These are phyloP conservation scores for Cremastinae sp. DNA, from an alignment of 2,888 invertebrate genomes.

Conservation along the genomic window DNA sequence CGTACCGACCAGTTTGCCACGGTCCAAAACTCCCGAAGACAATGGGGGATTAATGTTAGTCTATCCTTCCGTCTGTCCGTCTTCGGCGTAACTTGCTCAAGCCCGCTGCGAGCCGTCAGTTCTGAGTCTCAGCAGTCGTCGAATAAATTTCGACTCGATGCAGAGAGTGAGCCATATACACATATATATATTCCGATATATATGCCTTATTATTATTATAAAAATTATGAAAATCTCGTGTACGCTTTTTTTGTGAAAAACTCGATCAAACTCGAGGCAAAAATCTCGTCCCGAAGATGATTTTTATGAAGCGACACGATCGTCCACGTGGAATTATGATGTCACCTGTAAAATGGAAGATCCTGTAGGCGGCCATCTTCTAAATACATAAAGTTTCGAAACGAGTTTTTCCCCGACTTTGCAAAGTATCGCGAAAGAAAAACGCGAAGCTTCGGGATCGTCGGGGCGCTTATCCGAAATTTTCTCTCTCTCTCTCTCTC, in stretches of 20 bases:
- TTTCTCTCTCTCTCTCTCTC: constrained; percentile 22
- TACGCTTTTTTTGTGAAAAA: too few relatives aligned
- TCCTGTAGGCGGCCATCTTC: not conserved
- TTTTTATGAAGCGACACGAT: not conserved
- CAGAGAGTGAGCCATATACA: constrained; percentile 4
- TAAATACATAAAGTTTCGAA: constrained; percentile 47
- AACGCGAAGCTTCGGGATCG: constrained; percentile 21
- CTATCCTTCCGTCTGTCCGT: constrained; percentile 58
- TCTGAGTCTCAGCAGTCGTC: constrained; percentile 37
- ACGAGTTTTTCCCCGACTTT: constrained; percentile 40
- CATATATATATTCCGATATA: constrained; percentile 7
- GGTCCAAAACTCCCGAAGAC: constrained; percentile 52
- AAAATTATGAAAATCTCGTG: not conserved
- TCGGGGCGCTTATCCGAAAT: constrained; percentile 45
- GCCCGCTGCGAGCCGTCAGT: constrained; percentile 32
- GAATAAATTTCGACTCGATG: constrained; percentile 44
- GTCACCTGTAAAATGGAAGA: constrained; percentile 2
- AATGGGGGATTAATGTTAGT: constrained; percentile 66
- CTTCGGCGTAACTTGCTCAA: constrained; percentile 49
- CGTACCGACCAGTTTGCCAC: constrained; percentile 26
- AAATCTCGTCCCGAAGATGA: not conserved
- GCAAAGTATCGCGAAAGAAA: constrained; percentile 43
- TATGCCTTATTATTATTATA: not conserved
- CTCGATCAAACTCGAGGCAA: not conserved
- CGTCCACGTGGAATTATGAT: constrained; percentile 10